Conservation (phyloP, 2,888 invertebrate genomes). For the Callyntrura sp. region DNA sequence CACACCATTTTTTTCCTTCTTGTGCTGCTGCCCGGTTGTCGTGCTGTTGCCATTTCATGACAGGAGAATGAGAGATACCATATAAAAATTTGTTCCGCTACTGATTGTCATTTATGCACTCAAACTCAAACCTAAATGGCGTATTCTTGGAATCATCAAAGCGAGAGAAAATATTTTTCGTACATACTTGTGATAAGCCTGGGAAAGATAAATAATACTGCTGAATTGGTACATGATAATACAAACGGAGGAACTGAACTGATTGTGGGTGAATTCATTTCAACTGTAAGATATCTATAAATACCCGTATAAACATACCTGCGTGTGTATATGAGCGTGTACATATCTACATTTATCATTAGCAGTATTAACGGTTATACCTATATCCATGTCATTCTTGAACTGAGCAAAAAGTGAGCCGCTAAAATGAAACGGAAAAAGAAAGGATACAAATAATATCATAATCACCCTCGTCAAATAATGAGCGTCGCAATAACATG, state of each 20-base stretch:
- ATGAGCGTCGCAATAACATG: slow-evolving; percentile 62
- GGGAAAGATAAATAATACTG: slow-evolving; percentile 24
- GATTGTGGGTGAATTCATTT: no score
- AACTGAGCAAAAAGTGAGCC: slow-evolving; percentile 21
- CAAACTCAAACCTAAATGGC: not conserved
- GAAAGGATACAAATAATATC: slow-evolving; percentile 58
- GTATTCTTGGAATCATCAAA: not conserved
- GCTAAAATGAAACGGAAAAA: slow-evolving; percentile 16
- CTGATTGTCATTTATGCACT: slow-evolving; percentile 18
- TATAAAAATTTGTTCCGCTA: slow-evolving; percentile 75
- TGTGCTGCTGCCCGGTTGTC: slow-evolving; percentile 1
- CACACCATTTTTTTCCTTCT: slow-evolving; percentile 29
- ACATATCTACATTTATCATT: not conserved
- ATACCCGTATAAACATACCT: not conserved
- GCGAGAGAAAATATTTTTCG: not conserved
- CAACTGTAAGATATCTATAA: no score
- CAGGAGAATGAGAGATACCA: slow-evolving; percentile 65
- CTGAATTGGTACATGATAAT: not conserved
- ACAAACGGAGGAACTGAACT: no score
- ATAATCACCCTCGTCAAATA: slow-evolving; percentile 62
- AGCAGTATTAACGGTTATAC: not conserved
- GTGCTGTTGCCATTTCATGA: slow-evolving; percentile 70
- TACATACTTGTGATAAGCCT: not conserved
- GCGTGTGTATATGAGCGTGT: not conserved
- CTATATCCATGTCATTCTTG: not conserved